Percentiles rank a stretch among this genome's conserved stretches.
Evolutionary conservation across 2,797 vertebrate species (phyloP).

Genomic region (Protosalanx chinensis): DNA sequence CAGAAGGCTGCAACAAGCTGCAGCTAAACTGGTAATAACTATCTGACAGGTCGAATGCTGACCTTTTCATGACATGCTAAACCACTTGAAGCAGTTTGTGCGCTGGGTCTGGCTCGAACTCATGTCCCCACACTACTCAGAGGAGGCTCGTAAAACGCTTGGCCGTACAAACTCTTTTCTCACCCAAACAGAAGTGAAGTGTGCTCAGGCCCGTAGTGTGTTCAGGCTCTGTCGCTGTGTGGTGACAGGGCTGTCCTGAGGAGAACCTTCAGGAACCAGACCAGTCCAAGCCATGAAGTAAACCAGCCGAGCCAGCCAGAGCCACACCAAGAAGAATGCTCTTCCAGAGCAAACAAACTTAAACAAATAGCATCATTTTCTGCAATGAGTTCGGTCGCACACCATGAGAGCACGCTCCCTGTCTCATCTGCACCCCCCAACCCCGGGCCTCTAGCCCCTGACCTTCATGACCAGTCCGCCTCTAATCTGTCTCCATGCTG

Average conservation of each 20-base stretch:
- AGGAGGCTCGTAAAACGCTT: background rate
- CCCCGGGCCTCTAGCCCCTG: slow-evolving; percentile 38
- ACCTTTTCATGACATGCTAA: slow-evolving; percentile 16
- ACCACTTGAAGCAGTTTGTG: background rate
- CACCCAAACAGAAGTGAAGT: slow-evolving; percentile 12
- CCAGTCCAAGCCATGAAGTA: slow-evolving; percentile 26
- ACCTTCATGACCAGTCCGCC: slow-evolving; percentile 66
- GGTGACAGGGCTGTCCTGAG: background rate
- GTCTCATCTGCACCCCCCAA: slow-evolving; percentile 14
- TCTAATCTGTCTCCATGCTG: slow-evolving; percentile 75
- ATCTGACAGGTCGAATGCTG: slow-evolving; percentile 48
- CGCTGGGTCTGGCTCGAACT: background rate
- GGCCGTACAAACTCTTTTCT: background rate
- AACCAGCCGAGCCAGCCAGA: background rate
- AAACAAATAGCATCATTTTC: slow-evolving; percentile 69
- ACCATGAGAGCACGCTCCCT: slow-evolving; percentile 54
- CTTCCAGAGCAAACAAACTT: slow-evolving; percentile 56
- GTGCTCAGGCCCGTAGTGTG: background rate
- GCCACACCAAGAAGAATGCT: background rate
- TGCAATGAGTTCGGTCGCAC: slow-evolving; percentile 51
- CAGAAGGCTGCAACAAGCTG: slow-evolving; percentile 61
- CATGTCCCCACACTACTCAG: slow-evolving; percentile 6
- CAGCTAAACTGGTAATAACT: slow-evolving; percentile 47
- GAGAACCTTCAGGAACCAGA: slow-evolving; percentile 10
- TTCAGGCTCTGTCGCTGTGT: slow-evolving; percentile 4